Evolutionary conservation across 2,888 invertebrate genomes (phyloP), one percentile per base, ranked within the genome.

Genomic region (Scaptomyza reducta): DNA sequence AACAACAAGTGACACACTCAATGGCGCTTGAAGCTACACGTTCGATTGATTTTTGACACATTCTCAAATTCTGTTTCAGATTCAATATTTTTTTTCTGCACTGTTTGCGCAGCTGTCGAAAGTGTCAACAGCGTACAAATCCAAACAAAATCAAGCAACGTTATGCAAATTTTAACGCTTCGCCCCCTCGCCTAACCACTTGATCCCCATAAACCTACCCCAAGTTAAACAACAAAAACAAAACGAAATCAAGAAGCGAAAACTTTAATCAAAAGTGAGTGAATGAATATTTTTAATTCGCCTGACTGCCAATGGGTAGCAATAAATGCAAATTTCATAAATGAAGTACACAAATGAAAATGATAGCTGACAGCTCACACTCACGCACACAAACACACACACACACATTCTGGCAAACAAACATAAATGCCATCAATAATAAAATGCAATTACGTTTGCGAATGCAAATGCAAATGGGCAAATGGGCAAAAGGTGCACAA

Each of bases 261-360:
- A 58, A 71, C 59, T 68, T 79, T 79, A 79, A 79, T 79, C 84
- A 86, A 75, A 75, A 75, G 49, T 80, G 77, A 85, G 50, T 58
- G 64, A 72, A 58, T 62, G 74, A 58, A 58, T 50, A 50, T 64
- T 63, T 63, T 49, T 65, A 76, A 74, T 72, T 63, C 56, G 46
- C 50, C 42, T 40, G 6, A 11, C 76, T 76, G 83, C 69, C 79
- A 78, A 58, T 74, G 67, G 40, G 53, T 63, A 14, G 58, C 53
- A 65, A 74, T 81, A 69, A 85, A 86, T 79, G 83, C 62, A 79
- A 79, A 83, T 79, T 79, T 76, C 83, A 79, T 82, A 79, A 85
- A 85, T 79, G 68, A 86, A 86, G 80, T 69, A 25, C 45, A 18
- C 6, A 11, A 41, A 47, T 61, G 22, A 41, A 41, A 42, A 51